phyloP scores from a whole-genome alignment of 2,888 invertebrate species.

The Caenorhabditis sulstoni region DNA sequence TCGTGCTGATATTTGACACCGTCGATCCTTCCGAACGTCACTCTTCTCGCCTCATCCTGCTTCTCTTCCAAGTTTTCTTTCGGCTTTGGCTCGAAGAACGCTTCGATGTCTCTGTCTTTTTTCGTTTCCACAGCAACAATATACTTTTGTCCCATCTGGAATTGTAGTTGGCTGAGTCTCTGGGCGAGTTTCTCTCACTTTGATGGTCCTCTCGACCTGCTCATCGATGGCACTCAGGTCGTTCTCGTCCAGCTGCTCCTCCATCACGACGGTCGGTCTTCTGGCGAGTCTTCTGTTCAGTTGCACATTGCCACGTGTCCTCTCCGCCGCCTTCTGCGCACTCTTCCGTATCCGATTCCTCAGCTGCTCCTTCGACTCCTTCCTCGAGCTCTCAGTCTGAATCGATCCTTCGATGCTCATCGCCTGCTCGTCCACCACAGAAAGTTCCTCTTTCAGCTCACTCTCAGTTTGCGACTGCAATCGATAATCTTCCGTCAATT shows the following conservation, averaged over 20 bases:
- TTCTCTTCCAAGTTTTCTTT: slow-evolving; percentile 11
- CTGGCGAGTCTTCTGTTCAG: slow-evolving; percentile 66
- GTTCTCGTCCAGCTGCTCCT: slow-evolving; percentile 60
- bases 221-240: slow-evolving; percentile 70
- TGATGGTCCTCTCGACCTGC: slow-evolving; percentile 66
- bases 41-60: slow-evolving; percentile 19
- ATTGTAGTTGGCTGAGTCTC: neutral
- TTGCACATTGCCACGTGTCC: slow-evolving; percentile 74
- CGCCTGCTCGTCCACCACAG: slow-evolving; percentile 40
- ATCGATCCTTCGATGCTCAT: slow-evolving; percentile 38
- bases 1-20: slow-evolving; percentile 43
- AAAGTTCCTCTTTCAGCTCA: slow-evolving; percentile 44
- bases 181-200: slow-evolving; percentile 38
- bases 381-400: slow-evolving; percentile 22
- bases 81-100: slow-evolving; percentile 40
- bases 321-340: slow-evolving; percentile 69
- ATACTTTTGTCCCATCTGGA: slow-evolving; percentile 54
- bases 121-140: slow-evolving; percentile 13
- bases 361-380: slow-evolving; percentile 53
- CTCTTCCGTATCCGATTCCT: slow-evolving; percentile 53
- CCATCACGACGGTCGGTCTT: slow-evolving; percentile 60
- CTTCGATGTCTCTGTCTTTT: slow-evolving; percentile 30
- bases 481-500: neutral
- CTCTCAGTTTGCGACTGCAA: slow-evolving; percentile 52
- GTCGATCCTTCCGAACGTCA: slow-evolving; percentile 46